Base-by-base conservation (phyloP, 1,140 invertebrate species). In the Diplogasteroides magnus region DNA sequence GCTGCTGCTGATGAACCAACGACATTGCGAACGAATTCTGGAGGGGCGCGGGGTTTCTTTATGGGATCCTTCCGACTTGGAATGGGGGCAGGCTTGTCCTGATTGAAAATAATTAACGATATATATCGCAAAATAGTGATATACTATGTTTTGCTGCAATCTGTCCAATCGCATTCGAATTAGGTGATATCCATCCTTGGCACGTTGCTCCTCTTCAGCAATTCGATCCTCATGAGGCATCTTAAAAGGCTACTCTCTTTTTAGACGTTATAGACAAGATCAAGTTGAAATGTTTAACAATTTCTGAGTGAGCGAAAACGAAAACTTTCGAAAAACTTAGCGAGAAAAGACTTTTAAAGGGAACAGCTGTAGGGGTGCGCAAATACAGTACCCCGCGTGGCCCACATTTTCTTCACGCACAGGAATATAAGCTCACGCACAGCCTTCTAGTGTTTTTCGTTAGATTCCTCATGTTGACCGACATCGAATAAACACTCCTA, bases 1-100 rank as follows among this genome's bases (percentile, higher is more conserved):
- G 78, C 78, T 14, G 78, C 78, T 14, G 78, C 78, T n/a, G 79
- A 82, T 13, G 78, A 80, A 29, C 78, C 78, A 61, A 80, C 75
- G 2, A 76, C 75, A 63, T 76, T 76, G n/a, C 75, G 71, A 14
- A 76, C 75, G 28, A 76, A 76, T 13, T 76, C 75, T 37, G 75
- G 71, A 29, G 75, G 75, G 0, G 64, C 64, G 31, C 65, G 61
- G 15, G 75, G 75, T 1, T 64, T 65, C 57, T 61, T 55, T 15
- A 71, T 13, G 2, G 57, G 59, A 3, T 68, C 67, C 27, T 70
- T 57, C 15, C 64, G 66, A 2, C 27, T 66, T 15, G 75, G 75
- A 59, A 76, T 75, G 1, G 71, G 74, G 14, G 74, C 75, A 14
- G 74, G 74, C 28, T 72, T 71, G n/a, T 76, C 64, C 75, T 76